A percentile compares a stretch with the other conserved stretches of the same genome.
These are phyloP conservation scores for Atherinosoma microstoma DNA, from an alignment of 2,797 vertebrate genomes.

Conservation along the genomic window DNA sequence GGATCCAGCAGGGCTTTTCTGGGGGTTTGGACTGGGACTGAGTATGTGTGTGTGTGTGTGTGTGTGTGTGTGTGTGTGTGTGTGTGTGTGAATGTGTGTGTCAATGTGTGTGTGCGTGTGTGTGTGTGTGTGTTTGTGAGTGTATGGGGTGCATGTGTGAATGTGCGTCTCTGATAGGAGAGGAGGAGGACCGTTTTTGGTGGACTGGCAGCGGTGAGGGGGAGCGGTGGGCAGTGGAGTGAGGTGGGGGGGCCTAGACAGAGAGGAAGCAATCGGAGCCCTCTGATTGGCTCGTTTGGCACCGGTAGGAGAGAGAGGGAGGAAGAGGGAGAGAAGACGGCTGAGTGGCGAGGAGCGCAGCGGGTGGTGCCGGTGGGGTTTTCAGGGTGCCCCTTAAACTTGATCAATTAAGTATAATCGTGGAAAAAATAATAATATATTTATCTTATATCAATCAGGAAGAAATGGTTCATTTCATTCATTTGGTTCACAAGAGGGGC, in stretches of 20 bases:
- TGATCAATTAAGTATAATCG: too few relatives aligned
- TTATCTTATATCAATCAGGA: not conserved
- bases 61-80: constrained; percentile 67
- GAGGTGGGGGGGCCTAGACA: not conserved
- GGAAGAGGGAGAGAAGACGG: constrained; percentile 62
- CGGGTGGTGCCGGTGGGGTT: constrained; percentile 1
- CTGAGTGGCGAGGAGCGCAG: constrained; percentile 18
- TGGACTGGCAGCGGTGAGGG: constrained; percentile 63
- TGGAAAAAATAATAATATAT: too few relatives aligned
- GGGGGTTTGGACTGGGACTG: constrained; percentile 53
- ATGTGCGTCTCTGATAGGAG: constrained; percentile 78
- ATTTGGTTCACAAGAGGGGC: not conserved
- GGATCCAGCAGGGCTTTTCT: constrained; percentile 74
- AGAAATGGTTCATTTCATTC: not conserved
- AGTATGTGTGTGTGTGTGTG: constrained; percentile 63
- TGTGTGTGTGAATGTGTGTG: constrained; percentile 56
- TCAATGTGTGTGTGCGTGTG: constrained; percentile 52
- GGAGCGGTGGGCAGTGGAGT: not conserved
- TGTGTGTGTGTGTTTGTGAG: constrained; percentile 57
- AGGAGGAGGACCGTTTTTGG: constrained; percentile 75
- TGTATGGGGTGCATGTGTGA: constrained; percentile 58
- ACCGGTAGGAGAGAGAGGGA: constrained; percentile 43
- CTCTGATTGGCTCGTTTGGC: constrained; percentile 86
- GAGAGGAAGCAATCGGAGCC: constrained; percentile 77
- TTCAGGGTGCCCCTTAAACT: not conserved